phyloP scores from a whole-genome alignment of 1,140 invertebrate species.

The Scaptomyza montana region DNA sequence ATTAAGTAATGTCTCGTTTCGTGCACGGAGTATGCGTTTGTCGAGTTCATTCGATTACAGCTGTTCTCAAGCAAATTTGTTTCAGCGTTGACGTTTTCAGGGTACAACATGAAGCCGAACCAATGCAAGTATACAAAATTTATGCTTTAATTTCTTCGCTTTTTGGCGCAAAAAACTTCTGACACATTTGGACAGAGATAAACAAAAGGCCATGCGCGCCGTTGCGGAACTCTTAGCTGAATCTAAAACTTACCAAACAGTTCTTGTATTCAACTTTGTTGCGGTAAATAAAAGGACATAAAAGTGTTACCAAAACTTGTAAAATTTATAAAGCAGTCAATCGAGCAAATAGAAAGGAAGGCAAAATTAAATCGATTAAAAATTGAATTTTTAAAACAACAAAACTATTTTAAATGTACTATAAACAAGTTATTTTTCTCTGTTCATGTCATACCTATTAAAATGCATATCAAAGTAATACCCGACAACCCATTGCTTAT shows the following conservation, averaged over 20 bases:
- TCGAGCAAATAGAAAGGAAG: too few relatives aligned
- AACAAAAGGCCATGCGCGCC: constrained; percentile 46
- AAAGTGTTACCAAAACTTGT: background rate
- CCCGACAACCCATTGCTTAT: background rate
- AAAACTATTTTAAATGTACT: too few relatives aligned
- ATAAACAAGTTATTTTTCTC: too few relatives aligned
- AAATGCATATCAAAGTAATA: too few relatives aligned
- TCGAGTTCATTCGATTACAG: background rate
- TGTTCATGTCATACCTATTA: too few relatives aligned
- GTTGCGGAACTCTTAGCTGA: background rate
- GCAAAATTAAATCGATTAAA: too few relatives aligned
- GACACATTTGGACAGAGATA: constrained; percentile 63
- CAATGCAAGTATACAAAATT: constrained; percentile 58
- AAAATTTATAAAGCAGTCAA: background rate
- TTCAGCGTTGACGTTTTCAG: constrained; percentile 55
- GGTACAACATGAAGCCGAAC: constrained; percentile 12
- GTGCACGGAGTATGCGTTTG: background rate
- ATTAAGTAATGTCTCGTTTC: too few relatives aligned
- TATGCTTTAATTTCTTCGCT: constrained; percentile 10
- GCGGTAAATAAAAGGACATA: constrained; percentile 1
- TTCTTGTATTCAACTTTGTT: background rate
- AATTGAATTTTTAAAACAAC: too few relatives aligned
- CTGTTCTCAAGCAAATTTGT: constrained; percentile 46
- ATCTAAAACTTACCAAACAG: background rate
- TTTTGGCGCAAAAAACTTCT: constrained; percentile 52